Evolutionary conservation across 2,113 vertebrate genomes (phyloP), one percentile per base, ranked within the genome.

Genomic region (Oryzias celebensis): DNA sequence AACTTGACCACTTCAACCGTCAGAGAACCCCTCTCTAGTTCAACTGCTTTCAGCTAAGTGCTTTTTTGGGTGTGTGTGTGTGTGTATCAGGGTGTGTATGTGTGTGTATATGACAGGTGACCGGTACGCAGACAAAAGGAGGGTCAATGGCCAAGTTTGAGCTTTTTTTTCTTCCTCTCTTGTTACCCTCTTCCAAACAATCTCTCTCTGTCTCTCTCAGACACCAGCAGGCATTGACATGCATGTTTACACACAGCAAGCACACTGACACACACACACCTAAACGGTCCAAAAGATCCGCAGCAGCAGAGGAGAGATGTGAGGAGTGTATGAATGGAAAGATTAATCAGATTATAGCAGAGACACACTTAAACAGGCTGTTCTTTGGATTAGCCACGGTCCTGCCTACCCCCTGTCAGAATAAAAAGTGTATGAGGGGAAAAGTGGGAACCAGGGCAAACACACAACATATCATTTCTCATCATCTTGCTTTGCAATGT

Each of bases 141-240:
- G 89, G 92, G 90, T 93, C 92, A 93, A 84, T 76, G 79, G 76
- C 78, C 81, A 88, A 93, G 90, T 87, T 71, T 78, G 86, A 83
- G 83, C 88, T 85, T 85, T 91, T 36, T 36, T 93, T 93, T 92
- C 89, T 93, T 90, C 85, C 59, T 84, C 84, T 83, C 90, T 70
- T 94, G 91, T 93, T 86, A 85, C 89, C 78, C 91, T 89, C 89
- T 93, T 92, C 78, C 91, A 86, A 70, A 75, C 89, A 92, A 92
- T 93, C 91, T 93, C 89, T 92, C 90, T 90, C 85, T 85, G 85
- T 73, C 81, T 87, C 83, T 81, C 61, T 59, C 36, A 51, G 56
- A 36, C 64, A 76, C 50, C 60, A 52, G 41, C 14, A 18, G 24
- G 47, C 58, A 66, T 16, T 28, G 24, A 66, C 20, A 48, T 59